Conservation (phyloP, 1,140 invertebrate species). For the Colletes latitarsis region DNA sequence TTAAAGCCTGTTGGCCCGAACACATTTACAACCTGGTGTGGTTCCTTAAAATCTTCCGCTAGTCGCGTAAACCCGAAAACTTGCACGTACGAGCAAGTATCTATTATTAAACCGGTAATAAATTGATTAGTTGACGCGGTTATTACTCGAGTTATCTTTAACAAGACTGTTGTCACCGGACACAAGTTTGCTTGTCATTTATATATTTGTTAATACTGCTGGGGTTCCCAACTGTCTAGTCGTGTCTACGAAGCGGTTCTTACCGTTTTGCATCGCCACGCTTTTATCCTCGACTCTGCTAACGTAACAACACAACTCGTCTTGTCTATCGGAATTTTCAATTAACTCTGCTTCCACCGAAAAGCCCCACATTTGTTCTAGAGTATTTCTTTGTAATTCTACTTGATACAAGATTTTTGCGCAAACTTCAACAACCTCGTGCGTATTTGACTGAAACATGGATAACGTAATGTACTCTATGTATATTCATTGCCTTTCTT, state of each 20-base stretch:
- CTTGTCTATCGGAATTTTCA: conserved; percentile 96
- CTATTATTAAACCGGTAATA: no score
- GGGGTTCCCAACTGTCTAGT: no score
- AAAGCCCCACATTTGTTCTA: conserved; percentile 98
- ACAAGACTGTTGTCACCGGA: no score
- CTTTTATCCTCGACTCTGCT: conserved; percentile 96
- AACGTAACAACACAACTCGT: conserved; percentile 98
- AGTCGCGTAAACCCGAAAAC: conserved; percentile 16
- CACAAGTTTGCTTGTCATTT: no score
- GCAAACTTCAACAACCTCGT: conserved; percentile 97
- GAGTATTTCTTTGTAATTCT: conserved; percentile 91
- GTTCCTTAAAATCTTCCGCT: neutral
- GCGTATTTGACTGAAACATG: conserved; percentile 90
- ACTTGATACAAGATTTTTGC: conserved; percentile 98
- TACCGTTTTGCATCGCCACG: conserved; percentile 97
- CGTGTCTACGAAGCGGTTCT: conserved; percentile 72
- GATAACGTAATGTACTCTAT: neutral
- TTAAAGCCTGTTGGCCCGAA: neutral
- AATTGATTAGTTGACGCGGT: no score
- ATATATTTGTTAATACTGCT: no score
- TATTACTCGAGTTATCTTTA: no score
- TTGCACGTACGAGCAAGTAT: neutral
- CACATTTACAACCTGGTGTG: neutral
- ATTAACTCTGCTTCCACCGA: conserved; percentile 98
- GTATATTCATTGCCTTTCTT: no score